Percentiles rank a stretch among this genome's conserved stretches.
phyloP scores from a whole-genome alignment of 1,140 invertebrate species.

The Diachasma alloeum region DNA sequence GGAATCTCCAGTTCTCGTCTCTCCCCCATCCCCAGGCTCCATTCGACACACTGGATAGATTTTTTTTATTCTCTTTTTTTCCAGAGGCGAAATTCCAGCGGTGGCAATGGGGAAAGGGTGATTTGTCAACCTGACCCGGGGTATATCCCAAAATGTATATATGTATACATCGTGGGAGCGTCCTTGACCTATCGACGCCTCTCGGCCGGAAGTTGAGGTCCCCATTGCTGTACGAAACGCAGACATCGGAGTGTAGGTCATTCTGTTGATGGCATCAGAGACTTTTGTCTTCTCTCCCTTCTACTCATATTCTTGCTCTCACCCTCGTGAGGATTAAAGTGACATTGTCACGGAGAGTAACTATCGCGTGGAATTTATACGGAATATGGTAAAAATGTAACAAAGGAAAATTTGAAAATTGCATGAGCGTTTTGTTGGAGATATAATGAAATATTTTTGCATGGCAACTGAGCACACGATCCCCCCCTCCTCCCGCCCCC shows the following conservation, averaged over 20 bases:
- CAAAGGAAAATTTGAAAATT: not conserved
- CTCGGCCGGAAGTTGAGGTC: slow-evolving; percentile 40
- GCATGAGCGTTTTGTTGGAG: not conserved
- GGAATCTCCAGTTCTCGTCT: slow-evolving; percentile 12
- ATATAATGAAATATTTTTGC: slow-evolving; percentile 7
- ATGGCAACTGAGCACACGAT: slow-evolving; percentile 1
- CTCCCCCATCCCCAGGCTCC: slow-evolving; percentile 17
- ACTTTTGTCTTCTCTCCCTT: not conserved
- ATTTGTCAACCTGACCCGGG: slow-evolving; percentile 64
- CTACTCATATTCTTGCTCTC: not conserved
- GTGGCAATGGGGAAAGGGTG: slow-evolving; percentile 55
- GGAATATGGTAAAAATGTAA: not conserved
- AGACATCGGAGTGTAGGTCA: not conserved
- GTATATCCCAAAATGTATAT: slow-evolving; percentile 36
- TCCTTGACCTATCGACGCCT: slow-evolving; percentile 64
- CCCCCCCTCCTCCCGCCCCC: not conserved
- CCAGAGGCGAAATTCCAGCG: slow-evolving; percentile 42
- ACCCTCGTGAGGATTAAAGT: not conserved
- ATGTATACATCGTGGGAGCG: slow-evolving; percentile 45
- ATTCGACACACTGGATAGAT: not conserved
- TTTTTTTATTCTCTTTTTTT: slow-evolving; percentile 44
- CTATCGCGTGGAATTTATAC: not conserved
- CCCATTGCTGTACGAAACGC: not conserved
- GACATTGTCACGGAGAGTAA: not conserved
- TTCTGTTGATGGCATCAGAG: not conserved